Evolutionary conservation across 2,888 invertebrate species (phyloP).

Genomic region (Spodoptera exigua): DNA sequence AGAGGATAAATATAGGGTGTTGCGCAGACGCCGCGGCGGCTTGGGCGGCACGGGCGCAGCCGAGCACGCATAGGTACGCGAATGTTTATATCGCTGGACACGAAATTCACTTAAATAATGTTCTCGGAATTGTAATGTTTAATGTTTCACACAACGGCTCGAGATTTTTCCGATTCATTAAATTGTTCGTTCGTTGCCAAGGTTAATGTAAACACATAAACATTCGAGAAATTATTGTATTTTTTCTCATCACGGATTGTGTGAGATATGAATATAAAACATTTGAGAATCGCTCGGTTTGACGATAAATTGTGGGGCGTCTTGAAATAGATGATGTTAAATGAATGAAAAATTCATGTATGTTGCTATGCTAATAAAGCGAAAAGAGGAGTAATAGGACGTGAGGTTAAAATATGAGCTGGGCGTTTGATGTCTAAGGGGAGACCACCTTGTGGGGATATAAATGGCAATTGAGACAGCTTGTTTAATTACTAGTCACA

Average conservation of each 20-base stretch:
- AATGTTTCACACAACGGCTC: slow-evolving; percentile 56
- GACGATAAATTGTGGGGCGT: slow-evolving; percentile 28
- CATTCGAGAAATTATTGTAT: slow-evolving; percentile 40
- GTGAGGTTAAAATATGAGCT: slow-evolving; percentile 42
- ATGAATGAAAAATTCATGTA: slow-evolving; percentile 34
- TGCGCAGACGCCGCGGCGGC: slow-evolving; percentile 80
- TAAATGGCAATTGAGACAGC: slow-evolving; percentile 51
- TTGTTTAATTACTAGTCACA: slow-evolving; percentile 53
- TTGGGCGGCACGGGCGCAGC: slow-evolving; percentile 55
- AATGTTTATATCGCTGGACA: slow-evolving; percentile 80
- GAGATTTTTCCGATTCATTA: slow-evolving; percentile 59
- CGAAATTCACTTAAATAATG: slow-evolving; percentile 70
- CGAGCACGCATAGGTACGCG: slow-evolving; percentile 65
- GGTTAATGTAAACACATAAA: slow-evolving; percentile 53
- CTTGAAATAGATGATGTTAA: slow-evolving; percentile 35
- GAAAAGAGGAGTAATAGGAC: slow-evolving; percentile 30
- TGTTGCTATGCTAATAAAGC: slow-evolving; percentile 31
- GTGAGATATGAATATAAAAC: slow-evolving; percentile 42
- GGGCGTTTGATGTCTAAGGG: slow-evolving; percentile 28
- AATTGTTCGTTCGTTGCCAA: slow-evolving; percentile 63
- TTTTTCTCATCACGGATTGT: slow-evolving; percentile 37
- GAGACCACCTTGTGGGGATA: slow-evolving; percentile 50
- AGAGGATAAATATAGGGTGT: slow-evolving; percentile 83
- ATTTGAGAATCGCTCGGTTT: slow-evolving; percentile 30
- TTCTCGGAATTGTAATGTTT: slow-evolving; percentile 61